Base-by-base conservation (phyloP, 2,888 invertebrate genomes). In the Himalopsyche tibetana region DNA sequence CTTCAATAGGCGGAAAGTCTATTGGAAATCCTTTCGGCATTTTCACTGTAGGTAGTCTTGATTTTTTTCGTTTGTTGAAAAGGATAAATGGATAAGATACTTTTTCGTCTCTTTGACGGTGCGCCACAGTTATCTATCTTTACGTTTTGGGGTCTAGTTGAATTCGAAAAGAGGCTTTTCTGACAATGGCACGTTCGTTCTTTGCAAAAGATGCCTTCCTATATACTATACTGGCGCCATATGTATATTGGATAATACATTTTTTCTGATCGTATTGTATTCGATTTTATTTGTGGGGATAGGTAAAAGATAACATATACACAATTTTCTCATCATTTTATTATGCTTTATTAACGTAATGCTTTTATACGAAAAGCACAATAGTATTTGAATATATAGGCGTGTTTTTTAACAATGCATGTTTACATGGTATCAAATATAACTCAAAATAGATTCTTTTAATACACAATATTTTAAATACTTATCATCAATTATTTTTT, bases 141-240 rank as follows among this genome's bases (percentile, higher is more conserved):
- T 83, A 19, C 83, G 74, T 81, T 82, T 80, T 80, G 40, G 85
- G 84, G 38, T 87, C 74, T 82, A 83, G 84, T 69, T 80, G 69
- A 56, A 80, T 84, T 84, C 86, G 63, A 80, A 82, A 85, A 84
- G 85, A 85, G 82, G 82, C 84, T 84, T 82, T 84, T 80, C 63
- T 63, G 80, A 87, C 87, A 87, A 86, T 86, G 84, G 87, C 83
- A 85, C 82, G 82, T 87, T 74, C 84, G 79, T 42, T 82, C 87
- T 80, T 63, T 82, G 63, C 51, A 45, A 82, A 82, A 83, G 79
- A 74, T 63, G 79, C 63, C 55, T 55, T 84, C 55, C 84, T 80
- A 81, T 86, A 80, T 84, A 55, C 74, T 74, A 74, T 86, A 56
- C 55, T 63, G 82, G n/a, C 63, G 69, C 74, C 36, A 36, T 80